Base-by-base conservation (phyloP, 2,113 vertebrate genomes). In the Copsychus sechellarum region DNA sequence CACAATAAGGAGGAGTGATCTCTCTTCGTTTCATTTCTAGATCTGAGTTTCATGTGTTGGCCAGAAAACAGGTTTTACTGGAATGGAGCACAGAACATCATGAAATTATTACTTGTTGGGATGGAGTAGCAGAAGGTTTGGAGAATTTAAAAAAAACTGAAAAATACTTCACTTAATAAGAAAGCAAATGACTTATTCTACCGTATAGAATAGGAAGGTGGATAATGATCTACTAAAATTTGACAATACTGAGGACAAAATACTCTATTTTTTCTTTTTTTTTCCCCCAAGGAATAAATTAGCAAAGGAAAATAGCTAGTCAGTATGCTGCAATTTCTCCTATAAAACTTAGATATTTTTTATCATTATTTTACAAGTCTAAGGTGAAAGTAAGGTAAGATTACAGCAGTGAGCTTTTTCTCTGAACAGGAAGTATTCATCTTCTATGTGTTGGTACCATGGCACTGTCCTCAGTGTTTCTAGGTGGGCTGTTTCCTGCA, bases 361-460 rank as follows among this genome's bases (percentile, higher is more conserved):
- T 56, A 22, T 34, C 79, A 80, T 45, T 50, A 56, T 74, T 80
- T 91, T 36, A 43, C 34, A 77, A 47, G n/a, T 9, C 8, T 45
- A 4, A 40, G 28, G 25, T 47, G 45, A 66, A 43, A 43, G 25
- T 22, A 33, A 83, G 33, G 13, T 33, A 33, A 73, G 69, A 53
- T 22, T 53, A 33, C 12, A 73, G 29, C n/a, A 67, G 40, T 2
- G 5, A 70, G n/a, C 11, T 48, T 70, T 72, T 74, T 34, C 6
- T 51, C 38, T 21, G 31, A 43, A 16, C 8, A 80, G 40, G 40
- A 51, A 40, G 7, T 14, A 34, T 50, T 57, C 5, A 2, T 48
- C 13, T 29, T 23, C 8, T 28, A 1, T 0, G 0, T 38, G 25
- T 21, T 42, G 14, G 43, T 28, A 2, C 47, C 40, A 0, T 23